These are phyloP conservation scores for Galeopsomyia nigrocyanea DNA, from an alignment of 2,888 invertebrate species.

Conservation along the genomic window DNA sequence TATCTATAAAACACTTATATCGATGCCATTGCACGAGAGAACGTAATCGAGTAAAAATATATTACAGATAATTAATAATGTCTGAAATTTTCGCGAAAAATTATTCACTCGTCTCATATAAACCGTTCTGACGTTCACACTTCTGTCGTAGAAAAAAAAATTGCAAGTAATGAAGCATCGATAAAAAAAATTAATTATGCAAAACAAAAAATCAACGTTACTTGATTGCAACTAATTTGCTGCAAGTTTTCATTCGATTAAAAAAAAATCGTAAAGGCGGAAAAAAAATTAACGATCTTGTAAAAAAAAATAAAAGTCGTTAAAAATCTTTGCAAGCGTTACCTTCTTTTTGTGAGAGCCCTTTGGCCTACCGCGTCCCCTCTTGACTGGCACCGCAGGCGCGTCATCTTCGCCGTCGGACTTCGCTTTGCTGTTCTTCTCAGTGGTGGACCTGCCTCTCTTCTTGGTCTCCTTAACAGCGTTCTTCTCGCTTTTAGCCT, in stretches of 20 bases:
- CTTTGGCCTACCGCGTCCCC: constrained; percentile 67
- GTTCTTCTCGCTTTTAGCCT: constrained; percentile 61
- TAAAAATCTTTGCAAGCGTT: background rate
- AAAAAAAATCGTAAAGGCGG: background rate
- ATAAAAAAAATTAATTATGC: constrained; percentile 25
- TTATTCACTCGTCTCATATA: too few relatives aligned
- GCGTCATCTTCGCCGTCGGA: constrained; percentile 66
- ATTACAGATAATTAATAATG: too few relatives aligned
- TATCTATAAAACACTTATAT: too few relatives aligned
- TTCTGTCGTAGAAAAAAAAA: too few relatives aligned
- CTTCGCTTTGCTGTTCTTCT: constrained; percentile 63
- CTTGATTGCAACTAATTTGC: too few relatives aligned
- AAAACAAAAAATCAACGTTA: too few relatives aligned
- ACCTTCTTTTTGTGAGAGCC: constrained; percentile 67
- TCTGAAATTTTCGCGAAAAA: too few relatives aligned
- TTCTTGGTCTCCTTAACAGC: constrained; percentile 65
- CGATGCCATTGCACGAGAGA: too few relatives aligned
- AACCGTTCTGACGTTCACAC: too few relatives aligned
- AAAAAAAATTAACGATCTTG: background rate
- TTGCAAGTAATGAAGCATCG: too few relatives aligned
- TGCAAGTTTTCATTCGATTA: too few relatives aligned
- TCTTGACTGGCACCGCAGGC: constrained; percentile 63
- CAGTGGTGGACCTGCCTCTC: constrained; percentile 62
- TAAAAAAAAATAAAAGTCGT: background rate
- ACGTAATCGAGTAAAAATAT: too few relatives aligned